These are phyloP conservation scores for Nematostella vectensis DNA, from an alignment of 92 coral and sea anemone species.

Conservation along the genomic window DNA sequence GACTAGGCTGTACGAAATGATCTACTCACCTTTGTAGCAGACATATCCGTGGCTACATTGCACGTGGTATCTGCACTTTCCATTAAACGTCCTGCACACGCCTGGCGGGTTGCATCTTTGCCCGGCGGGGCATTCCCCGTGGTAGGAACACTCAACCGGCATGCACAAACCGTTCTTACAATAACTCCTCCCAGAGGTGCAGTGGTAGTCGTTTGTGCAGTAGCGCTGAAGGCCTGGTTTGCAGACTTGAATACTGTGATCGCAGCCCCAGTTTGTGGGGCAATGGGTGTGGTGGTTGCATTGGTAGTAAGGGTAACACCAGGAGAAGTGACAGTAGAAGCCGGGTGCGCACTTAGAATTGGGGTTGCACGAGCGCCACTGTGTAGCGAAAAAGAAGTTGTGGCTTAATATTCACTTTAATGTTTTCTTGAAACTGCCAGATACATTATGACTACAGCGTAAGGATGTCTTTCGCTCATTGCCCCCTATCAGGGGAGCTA, in stretches of 20 bases:
- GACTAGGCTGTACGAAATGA: no score
- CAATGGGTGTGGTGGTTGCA: slow-evolving; percentile 1
- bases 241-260: background rate
- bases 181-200: background rate
- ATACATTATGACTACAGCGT: no score
- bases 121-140: background rate
- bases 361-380: no score
- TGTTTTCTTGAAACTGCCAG: no score
- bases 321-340: background rate
- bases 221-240: background rate
- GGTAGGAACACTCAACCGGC: background rate
- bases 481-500: no score
- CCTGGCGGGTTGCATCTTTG: no score
- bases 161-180: background rate
- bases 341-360: background rate
- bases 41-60: no score
- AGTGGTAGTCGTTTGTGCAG: background rate
- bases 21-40: no score
- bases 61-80: no score
- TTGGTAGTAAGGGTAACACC: no score
- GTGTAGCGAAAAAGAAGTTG: background rate
- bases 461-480: no score
- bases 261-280: background rate
- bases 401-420: background rate
- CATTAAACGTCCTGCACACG: no score